Conservation (phyloP, 1,140 invertebrate species). For the Drosophila aff. region DNA sequence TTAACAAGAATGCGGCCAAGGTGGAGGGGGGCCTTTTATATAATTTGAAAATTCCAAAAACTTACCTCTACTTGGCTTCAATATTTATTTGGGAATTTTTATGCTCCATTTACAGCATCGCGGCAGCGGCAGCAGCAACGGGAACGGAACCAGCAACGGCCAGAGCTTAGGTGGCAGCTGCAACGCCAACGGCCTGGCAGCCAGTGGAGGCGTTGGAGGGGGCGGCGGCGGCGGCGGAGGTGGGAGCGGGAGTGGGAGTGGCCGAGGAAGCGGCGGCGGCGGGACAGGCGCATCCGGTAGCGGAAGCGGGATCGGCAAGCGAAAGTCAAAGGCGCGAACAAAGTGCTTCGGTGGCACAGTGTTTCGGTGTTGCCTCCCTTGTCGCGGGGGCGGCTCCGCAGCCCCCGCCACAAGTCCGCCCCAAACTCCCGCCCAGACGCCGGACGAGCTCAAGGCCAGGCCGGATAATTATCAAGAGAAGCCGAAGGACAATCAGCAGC, state of each 20-base stretch:
- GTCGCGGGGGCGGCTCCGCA: constrained; percentile 88
- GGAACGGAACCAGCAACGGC: constrained; percentile 47
- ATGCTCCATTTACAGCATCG: constrained; percentile 52
- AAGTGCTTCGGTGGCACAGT: constrained; percentile 86
- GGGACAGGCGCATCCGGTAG: constrained; percentile 22
- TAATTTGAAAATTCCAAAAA: not conserved
- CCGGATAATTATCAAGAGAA: constrained; percentile 15
- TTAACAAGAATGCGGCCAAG: constrained; percentile 74
- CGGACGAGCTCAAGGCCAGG: constrained; percentile 66
- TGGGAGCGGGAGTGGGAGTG: constrained; percentile 27
- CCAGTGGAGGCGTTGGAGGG: constrained; percentile 53
- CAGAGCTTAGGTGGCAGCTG: constrained; percentile 52
- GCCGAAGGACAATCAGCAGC: constrained; percentile 8
- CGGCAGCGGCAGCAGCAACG: constrained; percentile 57
- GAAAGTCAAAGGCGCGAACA: constrained; percentile 73
- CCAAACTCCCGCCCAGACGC: constrained; percentile 74
- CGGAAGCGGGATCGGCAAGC: constrained; percentile 44
- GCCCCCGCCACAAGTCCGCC: constrained; percentile 86
- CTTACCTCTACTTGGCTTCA: not conserved
- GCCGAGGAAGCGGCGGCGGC: constrained; percentile 30
- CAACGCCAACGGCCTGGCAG: constrained; percentile 72
- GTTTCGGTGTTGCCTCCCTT: constrained; percentile 89
- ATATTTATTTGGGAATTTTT: not conserved
- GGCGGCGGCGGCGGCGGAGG: constrained; percentile 28
- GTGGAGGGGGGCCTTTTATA: constrained; percentile 22